Base-by-base conservation (phyloP, 2,888 invertebrate species). In the Drosophila mettleri region DNA sequence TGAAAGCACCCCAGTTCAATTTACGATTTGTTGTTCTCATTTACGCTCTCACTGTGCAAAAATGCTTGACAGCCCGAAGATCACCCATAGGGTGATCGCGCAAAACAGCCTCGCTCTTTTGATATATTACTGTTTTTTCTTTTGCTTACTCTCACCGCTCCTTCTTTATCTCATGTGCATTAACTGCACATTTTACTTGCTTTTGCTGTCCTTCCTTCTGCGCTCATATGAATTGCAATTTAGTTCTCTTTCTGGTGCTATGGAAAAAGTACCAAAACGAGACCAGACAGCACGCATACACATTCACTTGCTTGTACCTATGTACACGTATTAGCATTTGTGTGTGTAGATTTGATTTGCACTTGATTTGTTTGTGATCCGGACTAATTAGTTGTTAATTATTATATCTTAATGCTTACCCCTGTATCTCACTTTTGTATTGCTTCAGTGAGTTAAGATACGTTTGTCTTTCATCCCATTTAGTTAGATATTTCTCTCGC, bases 361-460 rank as follows among this genome's bases (percentile, higher is more conserved):
- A 8, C 18, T 45, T 27, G 27, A 45, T 29, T 45, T 45, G 10
- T 27, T 6, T 45, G 16, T n/a, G 43, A 24, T 24, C 5, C n/a
- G n/a, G n/a, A n/a, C n/a, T n/a, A n/a, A n/a, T n/a, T n/a, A n/a
- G n/a, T n/a, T n/a, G n/a, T n/a, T n/a, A n/a, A n/a, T n/a, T n/a
- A n/a, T n/a, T n/a, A n/a, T 2, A 3, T 16, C 18, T 1, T 8
- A 8, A 8, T 33, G 54, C 82, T 80, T 72, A 92, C 92, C 94
- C 94, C 90, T 96, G 95, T 74, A 98, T 95, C 60, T 95, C 94
- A 0, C 97, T 97, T 36, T 93, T 94, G 89, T 93, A 98, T 63
- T 97, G 96, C 0, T 95, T 94, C 80, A 95, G 95, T 54, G 94
- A 93, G 89, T 98, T 97, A 8, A 98, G 91, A 61, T 93, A 93